Evolutionary conservation across 2,888 invertebrate species (phyloP).

Genomic region (Euplexia lucipara): DNA sequence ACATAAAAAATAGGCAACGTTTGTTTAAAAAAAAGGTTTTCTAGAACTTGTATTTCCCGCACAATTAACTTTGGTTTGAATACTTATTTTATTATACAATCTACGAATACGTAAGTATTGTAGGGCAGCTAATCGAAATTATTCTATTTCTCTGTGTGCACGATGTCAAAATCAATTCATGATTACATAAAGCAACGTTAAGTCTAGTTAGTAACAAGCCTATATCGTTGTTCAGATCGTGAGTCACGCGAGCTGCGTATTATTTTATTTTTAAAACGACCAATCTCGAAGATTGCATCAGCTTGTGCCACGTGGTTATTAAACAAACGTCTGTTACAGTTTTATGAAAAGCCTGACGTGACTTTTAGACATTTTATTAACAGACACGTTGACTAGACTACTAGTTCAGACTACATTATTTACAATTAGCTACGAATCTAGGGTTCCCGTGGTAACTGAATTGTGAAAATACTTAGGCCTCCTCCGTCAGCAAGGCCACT

Average conservation of each 20-base stretch:
- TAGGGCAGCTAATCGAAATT: background rate
- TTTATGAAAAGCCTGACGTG: slow-evolving; percentile 13
- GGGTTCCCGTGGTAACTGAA: slow-evolving; percentile 34
- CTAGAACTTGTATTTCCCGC: too few species aligned
- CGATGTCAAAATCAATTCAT: slow-evolving; percentile 31
- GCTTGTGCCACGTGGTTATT: slow-evolving; percentile 26
- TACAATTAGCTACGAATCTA: slow-evolving; percentile 20
- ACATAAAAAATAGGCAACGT: too few species aligned
- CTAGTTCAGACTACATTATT: slow-evolving; percentile 26
- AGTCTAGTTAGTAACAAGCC: slow-evolving; percentile 34
- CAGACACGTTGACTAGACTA: slow-evolving; percentile 23
- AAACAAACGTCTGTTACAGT: slow-evolving; percentile 33
- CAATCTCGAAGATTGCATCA: slow-evolving; percentile 37
- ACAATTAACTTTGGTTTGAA: too few species aligned
- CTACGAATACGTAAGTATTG: background rate
- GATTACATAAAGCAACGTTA: slow-evolving; percentile 20
- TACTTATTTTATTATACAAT: background rate
- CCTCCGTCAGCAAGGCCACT: slow-evolving; percentile 18
- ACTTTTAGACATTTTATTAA: slow-evolving; percentile 24
- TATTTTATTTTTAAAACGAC: slow-evolving; percentile 47
- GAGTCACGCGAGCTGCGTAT: slow-evolving; percentile 48
- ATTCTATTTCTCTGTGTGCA: background rate
- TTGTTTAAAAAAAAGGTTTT: too few species aligned
- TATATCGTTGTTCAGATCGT: slow-evolving; percentile 37
- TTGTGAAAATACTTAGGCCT: slow-evolving; percentile 32